Evolutionary conservation across 2,113 vertebrate genomes (phyloP).

Genomic region (Panthera leo): DNA sequence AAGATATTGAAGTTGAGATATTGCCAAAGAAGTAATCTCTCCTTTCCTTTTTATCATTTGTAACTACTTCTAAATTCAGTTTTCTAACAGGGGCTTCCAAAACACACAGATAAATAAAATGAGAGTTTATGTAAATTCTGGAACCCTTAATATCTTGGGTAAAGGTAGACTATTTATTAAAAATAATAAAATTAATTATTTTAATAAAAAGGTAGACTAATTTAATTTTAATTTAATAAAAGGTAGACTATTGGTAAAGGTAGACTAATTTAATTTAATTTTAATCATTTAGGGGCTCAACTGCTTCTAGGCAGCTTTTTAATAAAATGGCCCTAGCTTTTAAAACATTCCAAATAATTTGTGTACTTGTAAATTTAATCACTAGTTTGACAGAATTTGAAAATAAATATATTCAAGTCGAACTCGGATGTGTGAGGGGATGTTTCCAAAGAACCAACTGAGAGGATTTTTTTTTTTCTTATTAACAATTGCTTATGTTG

Average conservation of each 20-base stretch:
- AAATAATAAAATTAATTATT: too few relatives aligned
- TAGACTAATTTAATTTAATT: too few relatives aligned
- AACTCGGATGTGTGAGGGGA: not conserved
- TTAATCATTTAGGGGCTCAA: not conserved
- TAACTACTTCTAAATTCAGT: not conserved
- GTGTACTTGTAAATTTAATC: not conserved
- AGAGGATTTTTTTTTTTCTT: not conserved
- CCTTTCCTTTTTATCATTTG: not conserved
- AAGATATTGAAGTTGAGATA: not conserved
- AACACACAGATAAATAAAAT: not conserved
- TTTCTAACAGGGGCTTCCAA: not conserved
- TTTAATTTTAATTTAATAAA: too few relatives aligned
- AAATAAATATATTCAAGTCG: not conserved
- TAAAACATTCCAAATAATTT: constrained; percentile 7
- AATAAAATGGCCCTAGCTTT: not conserved
- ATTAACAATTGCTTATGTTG: not conserved
- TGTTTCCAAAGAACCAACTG: not conserved
- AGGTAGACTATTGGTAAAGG: too few relatives aligned
- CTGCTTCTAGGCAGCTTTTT: not conserved
- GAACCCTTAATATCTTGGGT: not conserved
- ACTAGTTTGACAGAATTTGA: constrained; percentile 1
- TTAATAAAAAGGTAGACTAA: too few relatives aligned
- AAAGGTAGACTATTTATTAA: not conserved
- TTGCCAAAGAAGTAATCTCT: not conserved
- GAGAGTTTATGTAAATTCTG: constrained; percentile 6